phyloP scores from a whole-genome alignment of 2,113 vertebrate genomes.

The Meleagris gallopavo region DNA sequence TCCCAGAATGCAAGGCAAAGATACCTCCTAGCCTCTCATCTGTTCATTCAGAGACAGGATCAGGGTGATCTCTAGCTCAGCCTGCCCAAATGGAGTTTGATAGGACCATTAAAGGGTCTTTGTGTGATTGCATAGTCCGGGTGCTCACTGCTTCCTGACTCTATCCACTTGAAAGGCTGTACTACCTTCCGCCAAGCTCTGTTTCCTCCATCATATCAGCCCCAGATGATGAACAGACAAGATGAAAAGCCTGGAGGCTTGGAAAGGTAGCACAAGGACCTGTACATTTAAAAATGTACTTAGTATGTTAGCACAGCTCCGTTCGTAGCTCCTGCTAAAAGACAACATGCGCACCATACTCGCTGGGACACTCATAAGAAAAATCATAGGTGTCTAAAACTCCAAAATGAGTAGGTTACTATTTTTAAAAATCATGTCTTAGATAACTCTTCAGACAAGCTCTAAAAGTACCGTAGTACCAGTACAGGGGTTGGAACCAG shows the following conservation, averaged over 20 bases:
- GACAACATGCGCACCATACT: neutral
- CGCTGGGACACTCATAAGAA: neutral
- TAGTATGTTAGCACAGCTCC: neutral
- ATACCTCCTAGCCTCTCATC: slow-evolving; percentile 3
- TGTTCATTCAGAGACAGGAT: neutral
- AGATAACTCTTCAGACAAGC: neutral
- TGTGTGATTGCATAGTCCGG: neutral
- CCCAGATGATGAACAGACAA: neutral
- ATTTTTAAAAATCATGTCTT: neutral
- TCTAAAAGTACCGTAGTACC: neutral
- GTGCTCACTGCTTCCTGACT: slow-evolving; percentile 36
- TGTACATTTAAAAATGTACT: neutral
- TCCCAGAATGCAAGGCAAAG: neutral
- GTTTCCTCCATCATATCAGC: neutral
- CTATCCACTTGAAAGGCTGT: neutral
- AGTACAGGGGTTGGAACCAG: neutral
- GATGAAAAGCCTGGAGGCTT: neutral
- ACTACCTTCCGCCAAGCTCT: neutral
- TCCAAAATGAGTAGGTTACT: neutral
- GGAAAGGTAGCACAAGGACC: neutral
- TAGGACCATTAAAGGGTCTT: neutral
- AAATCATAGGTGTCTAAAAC: neutral
- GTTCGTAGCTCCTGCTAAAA: neutral
- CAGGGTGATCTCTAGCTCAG: neutral
- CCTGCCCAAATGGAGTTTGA: slow-evolving; percentile 21